Base-by-base conservation (phyloP, 2,113 vertebrate genomes). In the western clawed frog (Xenopus tropicalis) region DNA sequence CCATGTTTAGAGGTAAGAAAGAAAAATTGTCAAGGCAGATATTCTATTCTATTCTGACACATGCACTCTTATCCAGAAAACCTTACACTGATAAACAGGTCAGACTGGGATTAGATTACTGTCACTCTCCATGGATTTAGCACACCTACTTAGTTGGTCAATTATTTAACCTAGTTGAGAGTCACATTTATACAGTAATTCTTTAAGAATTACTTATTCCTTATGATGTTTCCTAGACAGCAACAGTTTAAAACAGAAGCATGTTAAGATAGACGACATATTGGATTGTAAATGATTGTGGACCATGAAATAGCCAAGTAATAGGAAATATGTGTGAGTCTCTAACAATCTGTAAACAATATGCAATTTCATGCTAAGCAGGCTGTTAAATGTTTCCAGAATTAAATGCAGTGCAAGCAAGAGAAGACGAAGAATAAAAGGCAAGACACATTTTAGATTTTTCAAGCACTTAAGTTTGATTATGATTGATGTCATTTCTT, bases 401-500 rank as follows among this genome's bases (percentile, higher is more conserved):
- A 3, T 6, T 37, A 37, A 37, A 52, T 63, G 43, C 13, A 64
- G 22, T 19, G 0, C 13, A 21, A 23, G 24, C 46, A 22, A 42
- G 12, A 10, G 20, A n/a, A 19, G 61, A 11, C 56, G 25, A 72
- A 46, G 70, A 43, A 22, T 59, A 63, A 71, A 52, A 52, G 29
- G 37, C 42, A 25, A 52, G 54, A 17, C 24, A 62, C 13, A 17
- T 64, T 72, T 54, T 29, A n/a, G 22, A 42, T 72, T 42, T 48
- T 72, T 52, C 7, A 42, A 54, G 63, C 61, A 72, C 61, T 72
- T 16, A 42, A 17, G 58, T 20, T 56, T 72, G 70, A 72, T 72
- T 64, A 72, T 72, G 70, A 72, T 56, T 72, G 70, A 37, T 54
- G 70, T 64, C 25, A 71, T 37, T 48, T 43, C 44, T 71, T 71